Base-by-base conservation (phyloP, 2,888 invertebrate species). In the Fragum whitleyi region DNA sequence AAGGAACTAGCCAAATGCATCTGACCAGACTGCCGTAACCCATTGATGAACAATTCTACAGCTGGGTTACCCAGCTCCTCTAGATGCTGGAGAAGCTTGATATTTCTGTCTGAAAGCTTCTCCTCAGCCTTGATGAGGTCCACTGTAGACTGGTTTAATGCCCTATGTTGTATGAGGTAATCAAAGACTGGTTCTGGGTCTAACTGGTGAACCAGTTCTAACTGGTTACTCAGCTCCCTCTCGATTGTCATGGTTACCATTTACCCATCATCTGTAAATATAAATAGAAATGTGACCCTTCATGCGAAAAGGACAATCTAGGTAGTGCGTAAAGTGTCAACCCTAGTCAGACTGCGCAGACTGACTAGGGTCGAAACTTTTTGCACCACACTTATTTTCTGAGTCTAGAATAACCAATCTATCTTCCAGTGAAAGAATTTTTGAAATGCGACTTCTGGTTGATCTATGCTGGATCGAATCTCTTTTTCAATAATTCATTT, bases 131-230 rank as follows among this genome's bases (percentile, higher is more conserved):
- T 79, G 67, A 92, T 89, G 53, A 80, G 81, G 59, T 88, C 87
- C 29, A 90, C 84, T n/a, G 82, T 85, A 11, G 72, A 79, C 59
- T 88, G 82, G 77, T 90, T 89, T 39, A 92, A 87, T 29, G 91
- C 92, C 9, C 92, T 90, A 86, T 93, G 92, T 75, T 92, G 93
- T 26, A 92, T 73, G 21, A 93, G 90, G 81, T 93, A 93, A 81
- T 92, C 93, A 74, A 92, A 90, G 68, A 93, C 90, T 47, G 91
- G 90, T 65, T 92, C 92, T 0, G 93, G 88, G 77, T 93, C 93
- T 28, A 93, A 88, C 28, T 90, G 88, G 68, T 92, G 90, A 9
- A 93, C 88, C 75, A 93, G 87, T 68, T 93, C 92, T 55, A 88
- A 81, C 57, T 88, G 87, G 76, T 85, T 84, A 74, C 84, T 88